phyloP scores from a whole-genome alignment of 2,888 invertebrate species.

The Cantharis rustica region DNA sequence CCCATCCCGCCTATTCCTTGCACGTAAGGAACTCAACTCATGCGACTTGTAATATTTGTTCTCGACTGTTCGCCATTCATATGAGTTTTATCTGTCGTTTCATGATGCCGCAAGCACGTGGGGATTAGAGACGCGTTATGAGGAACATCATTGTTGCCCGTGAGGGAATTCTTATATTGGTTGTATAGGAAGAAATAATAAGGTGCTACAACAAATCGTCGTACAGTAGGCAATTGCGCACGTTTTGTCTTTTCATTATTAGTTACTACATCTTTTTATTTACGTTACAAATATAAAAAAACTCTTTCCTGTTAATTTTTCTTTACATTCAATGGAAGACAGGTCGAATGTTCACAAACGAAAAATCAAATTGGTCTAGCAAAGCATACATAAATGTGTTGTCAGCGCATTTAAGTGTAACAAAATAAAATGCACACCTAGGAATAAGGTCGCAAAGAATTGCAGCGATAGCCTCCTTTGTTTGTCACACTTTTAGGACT shows the following conservation, averaged over 20 bases:
- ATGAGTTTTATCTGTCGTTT: constrained; percentile 54
- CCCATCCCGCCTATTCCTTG: constrained; percentile 57
- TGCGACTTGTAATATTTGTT: constrained; percentile 58
- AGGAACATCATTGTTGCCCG: constrained; percentile 38
- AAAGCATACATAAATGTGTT: not conserved
- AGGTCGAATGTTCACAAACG: not conserved
- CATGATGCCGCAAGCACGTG: constrained; percentile 53
- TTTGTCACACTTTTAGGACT: not conserved
- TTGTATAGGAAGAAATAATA: constrained; percentile 28
- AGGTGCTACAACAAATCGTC: constrained; percentile 21
- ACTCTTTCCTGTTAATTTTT: not conserved
- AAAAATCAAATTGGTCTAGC: not conserved
- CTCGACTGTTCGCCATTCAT: constrained; percentile 56
- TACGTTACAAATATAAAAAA: not conserved
- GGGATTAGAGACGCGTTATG: constrained; percentile 44
- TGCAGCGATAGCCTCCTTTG: not conserved
- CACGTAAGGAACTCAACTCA: constrained; percentile 58
- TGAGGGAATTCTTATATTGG: constrained; percentile 30
- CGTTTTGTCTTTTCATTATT: not conserved
- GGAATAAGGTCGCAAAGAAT: not conserved
- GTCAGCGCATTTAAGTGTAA: not conserved
- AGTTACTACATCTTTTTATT: not conserved
- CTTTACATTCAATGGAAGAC: not conserved
- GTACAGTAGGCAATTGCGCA: constrained; percentile 2
- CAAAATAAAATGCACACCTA: not conserved